Evolutionary conservation across 1,140 invertebrate species (phyloP), one percentile per base, ranked within the genome.

Genomic region (Dreissena polymorpha): DNA sequence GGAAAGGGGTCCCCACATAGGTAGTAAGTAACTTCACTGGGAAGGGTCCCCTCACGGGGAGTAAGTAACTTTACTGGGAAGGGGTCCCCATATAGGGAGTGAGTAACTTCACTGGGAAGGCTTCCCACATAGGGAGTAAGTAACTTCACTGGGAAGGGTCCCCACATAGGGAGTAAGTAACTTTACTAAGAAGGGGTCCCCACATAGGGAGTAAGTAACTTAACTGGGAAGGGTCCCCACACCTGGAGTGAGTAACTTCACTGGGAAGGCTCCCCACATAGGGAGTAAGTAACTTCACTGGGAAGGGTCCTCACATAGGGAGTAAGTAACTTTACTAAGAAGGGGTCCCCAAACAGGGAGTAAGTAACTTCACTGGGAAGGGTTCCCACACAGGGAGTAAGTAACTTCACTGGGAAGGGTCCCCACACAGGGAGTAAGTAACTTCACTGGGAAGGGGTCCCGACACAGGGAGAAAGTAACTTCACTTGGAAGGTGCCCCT

Each of bases 151-250:
- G 57, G 57, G 57, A 60, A 60, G 57, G 57, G 21, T 60, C 57
- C 16, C 57, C 3, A 60, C 57, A 60, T 60, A 18, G 57, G 21
- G 57, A 60, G 57, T 60, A 60, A 60, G 57, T n/a, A 60, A 60
- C 57, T n/a, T 5, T 6, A 23, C 57, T 2, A 10, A 10, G 57
- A 60, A 60, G 57, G 57, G 57, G 21, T 60, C 57, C 16, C 57
- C 3, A 60, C 57, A 60, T 60, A 18, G 57, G 21, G 57, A 60
- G 57, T 60, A 60, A 60, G 57, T n/a, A 60, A 60, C 57, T n/a
- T 5, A 2, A 23, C 57, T 2, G 57, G 57, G 57, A 60, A 60
- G 57, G 57, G 21, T 60, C 57, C 16, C 57, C 3, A 60, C 57
- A 60, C 10, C 3, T 2, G 21, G 57, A 60, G 57, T 60, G 10